Evolutionary conservation across 2,113 vertebrate species (phyloP).

Genomic region (Misgurnus anguillicaudatus): DNA sequence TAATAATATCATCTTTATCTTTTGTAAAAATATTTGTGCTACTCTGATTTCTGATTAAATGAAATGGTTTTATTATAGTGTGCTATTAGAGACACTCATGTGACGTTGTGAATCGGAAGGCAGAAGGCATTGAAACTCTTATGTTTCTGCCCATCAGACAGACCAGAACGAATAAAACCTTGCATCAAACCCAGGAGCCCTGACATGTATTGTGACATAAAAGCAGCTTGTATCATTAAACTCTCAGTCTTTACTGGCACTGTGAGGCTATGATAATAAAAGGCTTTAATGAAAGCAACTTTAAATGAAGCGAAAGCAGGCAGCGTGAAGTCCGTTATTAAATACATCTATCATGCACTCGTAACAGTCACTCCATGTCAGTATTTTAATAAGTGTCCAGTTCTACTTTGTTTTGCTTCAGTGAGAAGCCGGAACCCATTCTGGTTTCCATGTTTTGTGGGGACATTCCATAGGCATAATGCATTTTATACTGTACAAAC

Average conservation of each 20-base stretch:
- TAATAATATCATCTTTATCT: no score
- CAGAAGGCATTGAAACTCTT: neutral
- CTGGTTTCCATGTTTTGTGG: no score
- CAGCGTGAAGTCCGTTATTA: constrained; percentile 67
- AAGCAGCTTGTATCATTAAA: constrained; percentile 28
- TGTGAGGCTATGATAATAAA: constrained; percentile 79
- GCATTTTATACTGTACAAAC: no score
- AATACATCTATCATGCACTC: constrained; percentile 72
- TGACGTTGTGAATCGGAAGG: neutral
- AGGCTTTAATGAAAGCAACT: constrained; percentile 72
- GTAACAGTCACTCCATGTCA: constrained; percentile 55
- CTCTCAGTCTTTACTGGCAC: constrained; percentile 16
- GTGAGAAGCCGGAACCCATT: neutral
- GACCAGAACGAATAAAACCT: neutral
- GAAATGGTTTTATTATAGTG: neutral
- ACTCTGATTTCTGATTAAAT: neutral
- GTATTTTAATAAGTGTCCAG: constrained; percentile 47
- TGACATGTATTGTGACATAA: constrained; percentile 18
- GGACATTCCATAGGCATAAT: no score
- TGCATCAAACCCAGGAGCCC: constrained; percentile 14
- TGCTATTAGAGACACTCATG: neutral
- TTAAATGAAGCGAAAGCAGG: constrained; percentile 62
- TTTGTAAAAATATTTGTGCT: neutral
- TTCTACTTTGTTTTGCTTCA: constrained; percentile 14
- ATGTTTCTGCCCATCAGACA: neutral